A percentile compares a stretch with the other conserved stretches of the same genome.
Conservation (phyloP, 2,113 vertebrate genomes). For the Larimichthys polyactis region DNA sequence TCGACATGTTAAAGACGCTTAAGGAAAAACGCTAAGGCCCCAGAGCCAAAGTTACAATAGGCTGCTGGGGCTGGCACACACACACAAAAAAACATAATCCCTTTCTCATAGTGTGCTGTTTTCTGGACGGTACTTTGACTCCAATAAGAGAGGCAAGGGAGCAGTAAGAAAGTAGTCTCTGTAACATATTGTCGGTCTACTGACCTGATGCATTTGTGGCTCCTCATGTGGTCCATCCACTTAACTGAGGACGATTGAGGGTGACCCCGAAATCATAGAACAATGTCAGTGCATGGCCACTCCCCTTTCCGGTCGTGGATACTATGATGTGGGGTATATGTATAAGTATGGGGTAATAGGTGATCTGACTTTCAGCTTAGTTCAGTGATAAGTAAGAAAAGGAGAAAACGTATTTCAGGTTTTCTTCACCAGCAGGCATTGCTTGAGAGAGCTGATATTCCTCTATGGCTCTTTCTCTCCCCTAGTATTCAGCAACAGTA, state of each 20-base stretch:
- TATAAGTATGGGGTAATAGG: conserved; percentile 10
- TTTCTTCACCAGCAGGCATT: conserved; percentile 20
- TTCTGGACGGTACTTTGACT: not conserved
- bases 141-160: not conserved
- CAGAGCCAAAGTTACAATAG: conserved; percentile 1
- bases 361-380: conserved; percentile 7
- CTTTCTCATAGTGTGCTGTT: conserved; percentile 4
- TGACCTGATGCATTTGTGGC: not conserved
- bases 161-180: not conserved
- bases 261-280: conserved; percentile 5
- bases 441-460: conserved; percentile 28
- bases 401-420: conserved; percentile 8
- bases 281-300: not conserved
- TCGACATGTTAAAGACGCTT: not conserved
- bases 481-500: not conserved
- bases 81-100: not conserved
- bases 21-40: not conserved
- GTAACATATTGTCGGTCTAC: not conserved
- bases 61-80: not conserved
- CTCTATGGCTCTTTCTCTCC: not conserved
- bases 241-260: not conserved
- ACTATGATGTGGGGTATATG: not conserved
- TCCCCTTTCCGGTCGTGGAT: not conserved
- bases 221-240: not conserved
- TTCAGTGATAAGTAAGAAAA: not conserved